phyloP scores from a whole-genome alignment of 2,113 vertebrate genomes.

The Oceanodroma tethys region DNA sequence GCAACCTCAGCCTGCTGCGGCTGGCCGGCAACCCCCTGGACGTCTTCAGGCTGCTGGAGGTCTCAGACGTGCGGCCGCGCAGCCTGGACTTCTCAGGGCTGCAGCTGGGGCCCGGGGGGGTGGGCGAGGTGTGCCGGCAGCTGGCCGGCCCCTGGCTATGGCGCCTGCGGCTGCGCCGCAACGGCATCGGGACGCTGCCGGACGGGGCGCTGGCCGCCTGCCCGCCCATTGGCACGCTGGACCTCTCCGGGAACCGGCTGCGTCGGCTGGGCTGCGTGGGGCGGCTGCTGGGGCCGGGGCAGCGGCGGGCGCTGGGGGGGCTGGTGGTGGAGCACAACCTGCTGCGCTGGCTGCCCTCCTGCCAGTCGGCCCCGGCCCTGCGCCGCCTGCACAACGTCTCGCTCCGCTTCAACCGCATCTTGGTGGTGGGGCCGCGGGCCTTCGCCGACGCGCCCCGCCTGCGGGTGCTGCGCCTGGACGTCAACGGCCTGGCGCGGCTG shows the following conservation, averaged over 20 bases:
- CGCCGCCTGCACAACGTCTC: slow-evolving; percentile 47
- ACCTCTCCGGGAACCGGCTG: slow-evolving; percentile 74
- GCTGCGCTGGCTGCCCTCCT: slow-evolving; percentile 22
- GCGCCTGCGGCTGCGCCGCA: slow-evolving; percentile 25
- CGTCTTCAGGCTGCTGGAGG: slow-evolving; percentile 52
- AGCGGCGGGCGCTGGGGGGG: neutral
- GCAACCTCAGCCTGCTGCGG: slow-evolving; percentile 32
- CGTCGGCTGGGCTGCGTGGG: neutral
- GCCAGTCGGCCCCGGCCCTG: accelerated
- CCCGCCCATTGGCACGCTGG: slow-evolving; percentile 50
- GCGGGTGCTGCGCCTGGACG: slow-evolving; percentile 70
- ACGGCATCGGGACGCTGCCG: neutral
- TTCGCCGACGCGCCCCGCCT: slow-evolving; percentile 71
- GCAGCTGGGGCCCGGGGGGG: neutral
- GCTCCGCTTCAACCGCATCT: slow-evolving; percentile 81
- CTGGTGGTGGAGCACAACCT: slow-evolving; percentile 77
- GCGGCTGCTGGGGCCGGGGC: neutral
- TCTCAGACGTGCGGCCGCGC: slow-evolving; percentile 42
- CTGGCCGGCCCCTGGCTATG: neutral
- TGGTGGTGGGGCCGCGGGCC: slow-evolving; percentile 5
- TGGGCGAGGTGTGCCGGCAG: slow-evolving; percentile 38
- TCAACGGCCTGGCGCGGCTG: slow-evolving; percentile 78
- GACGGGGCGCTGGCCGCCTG: neutral
- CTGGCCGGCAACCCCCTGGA: slow-evolving; percentile 68
- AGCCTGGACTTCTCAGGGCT: slow-evolving; percentile 75